Percentiles rank a stretch among this genome's conserved stretches.
Evolutionary conservation across 2,797 vertebrate genomes (phyloP).

Genomic region (Spheniscus humboldti): DNA sequence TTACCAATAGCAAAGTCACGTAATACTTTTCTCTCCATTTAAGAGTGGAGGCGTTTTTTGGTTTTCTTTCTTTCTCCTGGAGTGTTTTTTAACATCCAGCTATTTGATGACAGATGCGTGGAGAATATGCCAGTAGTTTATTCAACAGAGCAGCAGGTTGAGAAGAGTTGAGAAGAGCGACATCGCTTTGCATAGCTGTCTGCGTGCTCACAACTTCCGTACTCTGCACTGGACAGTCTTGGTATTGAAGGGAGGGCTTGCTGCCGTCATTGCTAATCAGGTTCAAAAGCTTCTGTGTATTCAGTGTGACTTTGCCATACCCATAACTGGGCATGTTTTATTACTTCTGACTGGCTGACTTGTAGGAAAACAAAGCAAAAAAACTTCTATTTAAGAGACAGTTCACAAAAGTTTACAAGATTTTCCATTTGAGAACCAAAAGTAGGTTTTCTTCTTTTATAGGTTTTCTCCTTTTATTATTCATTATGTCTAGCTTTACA

Average conservation of each 20-base stretch:
- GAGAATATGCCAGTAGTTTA: neutral
- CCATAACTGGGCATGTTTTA: neutral
- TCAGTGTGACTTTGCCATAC: neutral
- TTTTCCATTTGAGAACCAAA: neutral
- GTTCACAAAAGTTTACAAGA: neutral
- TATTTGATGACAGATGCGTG: neutral
- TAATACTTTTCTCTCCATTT: neutral
- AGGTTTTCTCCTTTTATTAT: neutral
- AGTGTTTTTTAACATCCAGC: neutral
- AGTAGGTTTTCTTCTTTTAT: neutral
- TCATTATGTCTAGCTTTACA: neutral
- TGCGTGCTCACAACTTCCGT: neutral
- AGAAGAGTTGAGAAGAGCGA: neutral
- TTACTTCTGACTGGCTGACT: neutral
- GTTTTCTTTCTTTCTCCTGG: neutral
- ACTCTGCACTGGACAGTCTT: neutral
- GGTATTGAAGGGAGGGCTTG: neutral
- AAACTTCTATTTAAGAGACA: neutral
- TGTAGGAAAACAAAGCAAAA: neutral
- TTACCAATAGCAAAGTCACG: neutral
- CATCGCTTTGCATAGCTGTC: neutral
- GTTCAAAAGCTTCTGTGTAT: neutral
- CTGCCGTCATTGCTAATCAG: neutral
- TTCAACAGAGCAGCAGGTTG: neutral
- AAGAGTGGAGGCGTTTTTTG: neutral